These are phyloP conservation scores for Drosophila kambysellisi DNA, from an alignment of 2,888 invertebrate species.

Conservation along the genomic window DNA sequence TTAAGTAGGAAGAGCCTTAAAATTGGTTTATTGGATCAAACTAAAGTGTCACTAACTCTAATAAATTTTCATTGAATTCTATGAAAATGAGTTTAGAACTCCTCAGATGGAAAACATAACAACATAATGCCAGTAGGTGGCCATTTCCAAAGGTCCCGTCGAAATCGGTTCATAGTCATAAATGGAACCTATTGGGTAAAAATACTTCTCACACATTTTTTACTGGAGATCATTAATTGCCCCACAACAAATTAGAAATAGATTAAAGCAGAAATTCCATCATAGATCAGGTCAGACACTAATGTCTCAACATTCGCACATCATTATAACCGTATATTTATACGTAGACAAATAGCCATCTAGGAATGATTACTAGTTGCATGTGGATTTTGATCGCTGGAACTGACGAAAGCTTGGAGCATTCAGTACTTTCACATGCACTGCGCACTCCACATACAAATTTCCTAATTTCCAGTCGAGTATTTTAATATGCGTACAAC, in stretches of 20 bases:
- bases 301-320: background rate
- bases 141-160: background rate
- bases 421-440: conserved; percentile 43
- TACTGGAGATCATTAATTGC: background rate
- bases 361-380: background rate
- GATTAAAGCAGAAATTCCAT: background rate
- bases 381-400: conserved; percentile 14
- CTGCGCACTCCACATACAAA: conserved; percentile 50
- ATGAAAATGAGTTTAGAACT: background rate
- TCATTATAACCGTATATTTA: no score
- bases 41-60: background rate
- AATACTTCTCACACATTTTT: background rate
- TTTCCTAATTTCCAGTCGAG: conserved; percentile 33
- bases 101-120: background rate
- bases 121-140: background rate
- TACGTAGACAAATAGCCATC: background rate
- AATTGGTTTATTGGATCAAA: no score
- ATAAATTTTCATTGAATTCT: background rate
- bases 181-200: background rate
- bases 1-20: background rate
- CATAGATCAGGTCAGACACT: background rate
- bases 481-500: conserved; percentile 52
- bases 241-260: background rate
- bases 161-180: background rate
- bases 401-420: conserved; percentile 20